These are phyloP conservation scores for Cebidichthys violaceus DNA, from an alignment of 2,113 vertebrate species.

Conservation along the genomic window DNA sequence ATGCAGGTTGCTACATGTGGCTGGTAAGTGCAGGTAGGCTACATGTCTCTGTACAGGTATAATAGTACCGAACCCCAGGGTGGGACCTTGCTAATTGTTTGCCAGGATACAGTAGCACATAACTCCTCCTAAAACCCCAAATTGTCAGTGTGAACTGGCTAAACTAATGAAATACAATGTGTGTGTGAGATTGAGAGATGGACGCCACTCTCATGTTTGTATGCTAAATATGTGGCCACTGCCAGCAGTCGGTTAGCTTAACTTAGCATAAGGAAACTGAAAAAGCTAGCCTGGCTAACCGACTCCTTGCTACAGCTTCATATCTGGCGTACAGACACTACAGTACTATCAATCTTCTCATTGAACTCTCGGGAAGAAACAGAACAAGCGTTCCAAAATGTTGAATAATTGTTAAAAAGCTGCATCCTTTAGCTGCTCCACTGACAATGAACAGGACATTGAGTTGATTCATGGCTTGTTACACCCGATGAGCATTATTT, in stretches of 20 bases:
- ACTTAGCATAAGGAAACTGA: neutral
- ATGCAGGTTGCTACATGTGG: neutral
- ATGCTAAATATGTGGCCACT: neutral
- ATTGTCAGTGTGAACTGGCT: neutral
- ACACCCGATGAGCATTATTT: constrained; percentile 17
- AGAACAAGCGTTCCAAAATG: neutral
- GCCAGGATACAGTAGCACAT: neutral
- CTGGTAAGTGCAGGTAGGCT: neutral
- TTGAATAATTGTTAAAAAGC: neutral
- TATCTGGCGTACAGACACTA: neutral
- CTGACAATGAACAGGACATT: constrained; percentile 2
- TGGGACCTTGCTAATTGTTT: neutral
- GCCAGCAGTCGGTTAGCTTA: neutral
- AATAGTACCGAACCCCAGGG: neutral
- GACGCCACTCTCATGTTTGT: neutral
- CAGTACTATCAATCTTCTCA: constrained; percentile 4
- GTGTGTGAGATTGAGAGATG: neutral
- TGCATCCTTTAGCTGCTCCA: constrained; percentile 1
- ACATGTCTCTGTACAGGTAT: neutral
- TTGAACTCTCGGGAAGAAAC: neutral
- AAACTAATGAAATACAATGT: neutral
- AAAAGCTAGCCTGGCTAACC: neutral
- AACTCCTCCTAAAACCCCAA: neutral
- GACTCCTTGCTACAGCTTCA: neutral
- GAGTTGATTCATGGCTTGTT: neutral